Conservation (phyloP, 2,888 invertebrate genomes). For the Eucera pruinosa region DNA sequence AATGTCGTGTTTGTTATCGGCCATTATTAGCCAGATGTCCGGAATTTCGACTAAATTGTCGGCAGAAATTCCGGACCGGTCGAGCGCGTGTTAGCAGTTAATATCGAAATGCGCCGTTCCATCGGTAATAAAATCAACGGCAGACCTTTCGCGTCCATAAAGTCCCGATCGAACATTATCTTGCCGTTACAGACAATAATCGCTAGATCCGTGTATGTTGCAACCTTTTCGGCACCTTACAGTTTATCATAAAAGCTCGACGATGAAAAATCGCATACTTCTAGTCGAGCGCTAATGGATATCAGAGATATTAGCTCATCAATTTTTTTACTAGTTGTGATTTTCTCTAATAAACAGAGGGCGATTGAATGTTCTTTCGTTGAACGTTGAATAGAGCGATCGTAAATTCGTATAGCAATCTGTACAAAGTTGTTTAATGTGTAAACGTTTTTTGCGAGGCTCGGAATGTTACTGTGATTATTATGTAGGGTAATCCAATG, state of each 20-base stretch:
- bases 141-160: constrained; percentile 27
- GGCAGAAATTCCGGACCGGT: constrained; percentile 46
- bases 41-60: constrained; percentile 57
- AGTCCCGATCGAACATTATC: constrained; percentile 38
- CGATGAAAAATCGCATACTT: constrained; percentile 13
- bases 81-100: constrained; percentile 40
- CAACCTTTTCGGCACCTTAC: background rate
- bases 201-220: background rate
- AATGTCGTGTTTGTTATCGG: constrained; percentile 59
- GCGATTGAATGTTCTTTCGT: background rate
- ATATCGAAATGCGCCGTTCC: constrained; percentile 42
- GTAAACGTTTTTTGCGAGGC: background rate
- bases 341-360: background rate
- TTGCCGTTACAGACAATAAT: constrained; percentile 18
- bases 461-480: constrained; percentile 15
- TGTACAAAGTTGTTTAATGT: background rate
- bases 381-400: background rate
- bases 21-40: constrained; percentile 57
- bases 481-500: constrained; percentile 18
- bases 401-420: background rate
- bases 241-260: background rate
- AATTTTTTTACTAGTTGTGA: too few relatives aligned
- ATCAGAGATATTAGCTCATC: background rate
- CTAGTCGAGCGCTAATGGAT: background rate
- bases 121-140: constrained; percentile 47